Percentiles rank a stretch among this genome's conserved stretches.
Evolutionary conservation across 2,113 vertebrate species (phyloP).

Genomic region (Corythornis madagascariensis): DNA sequence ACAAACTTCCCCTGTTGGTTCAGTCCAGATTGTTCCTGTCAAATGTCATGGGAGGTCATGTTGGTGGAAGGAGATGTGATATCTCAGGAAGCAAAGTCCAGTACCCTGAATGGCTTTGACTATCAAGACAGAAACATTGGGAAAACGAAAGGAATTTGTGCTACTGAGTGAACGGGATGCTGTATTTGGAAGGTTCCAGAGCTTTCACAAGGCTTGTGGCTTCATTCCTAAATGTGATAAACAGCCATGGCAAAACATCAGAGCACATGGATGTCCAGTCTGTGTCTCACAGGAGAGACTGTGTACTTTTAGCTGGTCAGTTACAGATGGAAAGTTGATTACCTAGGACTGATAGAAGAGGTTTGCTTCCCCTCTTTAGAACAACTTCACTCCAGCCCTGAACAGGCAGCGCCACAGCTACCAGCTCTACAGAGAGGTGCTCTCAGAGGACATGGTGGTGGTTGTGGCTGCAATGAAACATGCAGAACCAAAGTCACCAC

Average conservation of each 20-base stretch:
- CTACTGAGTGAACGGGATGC: not conserved
- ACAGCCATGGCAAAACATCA: not conserved
- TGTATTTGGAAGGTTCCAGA: not conserved
- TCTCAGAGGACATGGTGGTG: not conserved
- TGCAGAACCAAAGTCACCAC: not conserved
- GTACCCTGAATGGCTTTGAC: conserved; percentile 16
- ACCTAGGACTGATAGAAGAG: not conserved
- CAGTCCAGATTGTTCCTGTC: not conserved
- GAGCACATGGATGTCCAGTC: fast-evolving
- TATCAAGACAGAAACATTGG: not conserved
- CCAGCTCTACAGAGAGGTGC: not conserved
- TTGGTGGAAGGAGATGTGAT: conserved; percentile 49
- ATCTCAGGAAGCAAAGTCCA: conserved; percentile 56
- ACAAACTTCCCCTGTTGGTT: conserved; percentile 2
- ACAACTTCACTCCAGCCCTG: not conserved
- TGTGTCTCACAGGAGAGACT: not conserved
- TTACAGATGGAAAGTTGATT: not conserved
- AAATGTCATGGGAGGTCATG: conserved; percentile 44
- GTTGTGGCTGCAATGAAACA: not conserved
- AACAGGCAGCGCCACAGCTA: not conserved
- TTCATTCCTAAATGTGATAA: not conserved
- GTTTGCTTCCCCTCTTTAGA: not conserved
- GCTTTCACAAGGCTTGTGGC: not conserved
- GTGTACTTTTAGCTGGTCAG: not conserved
- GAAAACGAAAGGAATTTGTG: conserved; percentile 16